Evolutionary conservation across 2,113 vertebrate genomes (phyloP).

Genomic region (Oryzias melastigma): DNA sequence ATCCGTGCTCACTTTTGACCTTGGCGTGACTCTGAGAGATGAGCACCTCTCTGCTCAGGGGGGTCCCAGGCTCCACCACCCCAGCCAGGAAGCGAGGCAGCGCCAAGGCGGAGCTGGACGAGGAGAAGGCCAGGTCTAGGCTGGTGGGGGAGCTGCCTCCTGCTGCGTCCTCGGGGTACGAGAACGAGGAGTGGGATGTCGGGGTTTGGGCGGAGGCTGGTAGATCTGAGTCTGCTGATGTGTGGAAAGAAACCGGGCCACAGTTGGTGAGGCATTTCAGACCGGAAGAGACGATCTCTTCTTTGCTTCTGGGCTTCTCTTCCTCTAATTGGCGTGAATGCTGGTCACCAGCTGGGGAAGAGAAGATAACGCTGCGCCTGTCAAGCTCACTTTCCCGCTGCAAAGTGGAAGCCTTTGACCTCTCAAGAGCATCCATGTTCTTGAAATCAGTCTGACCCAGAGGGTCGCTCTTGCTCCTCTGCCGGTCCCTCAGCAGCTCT

Average conservation of each 20-base stretch:
- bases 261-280: constrained; percentile 81
- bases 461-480: constrained; percentile 80
- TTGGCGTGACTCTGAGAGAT: constrained; percentile 85
- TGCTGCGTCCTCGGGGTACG: constrained; percentile 85
- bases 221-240: constrained; percentile 85
- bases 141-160: constrained; percentile 89
- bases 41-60: constrained; percentile 74
- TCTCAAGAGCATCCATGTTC: constrained; percentile 44
- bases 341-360: constrained; percentile 84
- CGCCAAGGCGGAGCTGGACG: constrained; percentile 76
- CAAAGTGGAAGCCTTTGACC: constrained; percentile 81
- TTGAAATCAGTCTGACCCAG: constrained; percentile 83
- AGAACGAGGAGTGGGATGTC: constrained; percentile 89
- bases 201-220: constrained; percentile 86
- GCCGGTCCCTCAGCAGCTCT: constrained; percentile 48
- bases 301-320: constrained; percentile 82
- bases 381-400: constrained; percentile 88
- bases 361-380: constrained; percentile 93
- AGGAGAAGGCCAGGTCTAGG: constrained; percentile 89
- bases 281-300: constrained; percentile 67
- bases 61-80: constrained; percentile 80
- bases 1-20: constrained; percentile 87
- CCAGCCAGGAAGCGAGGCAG: constrained; percentile 82
- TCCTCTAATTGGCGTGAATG: constrained; percentile 83
- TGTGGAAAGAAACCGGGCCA: constrained; percentile 86